Evolutionary conservation across 2,797 vertebrate genomes (phyloP).

Genomic region (Falco columbarius): DNA sequence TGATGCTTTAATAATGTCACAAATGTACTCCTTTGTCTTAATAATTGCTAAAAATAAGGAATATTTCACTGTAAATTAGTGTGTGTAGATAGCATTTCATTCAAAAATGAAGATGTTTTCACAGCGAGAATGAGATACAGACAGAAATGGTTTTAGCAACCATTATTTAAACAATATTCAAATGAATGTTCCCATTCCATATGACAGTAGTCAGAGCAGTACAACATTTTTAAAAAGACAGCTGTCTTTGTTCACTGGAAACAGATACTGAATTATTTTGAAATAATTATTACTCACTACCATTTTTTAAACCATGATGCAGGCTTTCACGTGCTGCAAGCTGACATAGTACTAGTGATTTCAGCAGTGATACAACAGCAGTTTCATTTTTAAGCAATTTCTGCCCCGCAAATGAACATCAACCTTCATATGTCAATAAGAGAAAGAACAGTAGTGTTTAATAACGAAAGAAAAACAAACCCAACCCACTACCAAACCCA

Average conservation of each 20-base stretch:
- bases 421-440: neutral
- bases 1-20: slow-evolving; percentile 62
- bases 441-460: neutral
- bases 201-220: neutral
- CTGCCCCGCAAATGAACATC: neutral
- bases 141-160: neutral
- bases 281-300: neutral
- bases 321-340: neutral
- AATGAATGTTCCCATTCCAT: neutral
- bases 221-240: neutral
- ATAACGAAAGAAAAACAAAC: neutral
- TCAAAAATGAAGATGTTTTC: neutral
- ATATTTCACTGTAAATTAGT: neutral
- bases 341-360: neutral
- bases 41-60: slow-evolving; percentile 29
- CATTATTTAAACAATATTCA: neutral
- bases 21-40: slow-evolving; percentile 39
- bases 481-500: neutral
- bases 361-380: neutral
- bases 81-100: neutral
- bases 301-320: neutral
- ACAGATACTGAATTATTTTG: neutral
- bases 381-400: neutral
- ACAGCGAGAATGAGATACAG: neutral
- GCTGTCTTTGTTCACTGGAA: neutral